Evolutionary conservation across 2,797 vertebrate species (phyloP).

Genomic region (Sebastolobus altivelis): DNA sequence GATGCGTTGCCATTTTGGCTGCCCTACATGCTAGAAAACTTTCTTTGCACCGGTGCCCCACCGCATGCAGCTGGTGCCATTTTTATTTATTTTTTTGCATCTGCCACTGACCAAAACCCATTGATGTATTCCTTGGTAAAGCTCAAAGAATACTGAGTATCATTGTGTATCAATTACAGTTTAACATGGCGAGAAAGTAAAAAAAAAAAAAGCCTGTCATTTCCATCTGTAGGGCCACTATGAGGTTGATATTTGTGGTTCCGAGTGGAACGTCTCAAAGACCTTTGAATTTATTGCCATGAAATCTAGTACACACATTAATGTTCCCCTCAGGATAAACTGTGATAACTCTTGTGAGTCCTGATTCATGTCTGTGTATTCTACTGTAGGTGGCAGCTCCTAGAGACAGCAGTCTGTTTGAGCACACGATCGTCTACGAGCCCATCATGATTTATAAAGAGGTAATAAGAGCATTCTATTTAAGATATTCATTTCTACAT

Average conservation of each 20-base stretch:
- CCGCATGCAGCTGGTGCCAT: too few species aligned
- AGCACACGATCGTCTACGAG: accelerated
- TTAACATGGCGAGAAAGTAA: not conserved
- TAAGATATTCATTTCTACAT: not conserved
- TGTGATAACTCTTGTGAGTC: not conserved
- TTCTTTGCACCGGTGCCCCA: too few species aligned
- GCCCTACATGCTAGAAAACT: too few species aligned
- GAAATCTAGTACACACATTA: not conserved
- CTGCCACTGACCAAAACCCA: not conserved
- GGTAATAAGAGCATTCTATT: slow-evolving; percentile 39
- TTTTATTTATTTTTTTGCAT: accelerated
- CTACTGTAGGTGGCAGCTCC: slow-evolving; percentile 57
- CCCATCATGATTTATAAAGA: slow-evolving; percentile 63
- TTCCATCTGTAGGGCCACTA: not conserved
- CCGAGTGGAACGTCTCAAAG: not conserved
- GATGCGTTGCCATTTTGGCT: too few species aligned
- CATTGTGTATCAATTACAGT: not conserved
- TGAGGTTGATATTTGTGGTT: not conserved
- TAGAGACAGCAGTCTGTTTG: slow-evolving; percentile 37
- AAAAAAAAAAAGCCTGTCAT: not conserved
- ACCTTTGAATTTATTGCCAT: not conserved
- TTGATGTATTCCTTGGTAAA: not conserved
- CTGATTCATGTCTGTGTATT: slow-evolving; percentile 18
- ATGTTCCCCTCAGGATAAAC: not conserved
- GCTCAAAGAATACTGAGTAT: not conserved